Percentiles rank a stretch among this genome's conserved stretches.
Evolutionary conservation across 2,797 vertebrate species (phyloP).

Genomic region (Hemitrygon akajei): DNA sequence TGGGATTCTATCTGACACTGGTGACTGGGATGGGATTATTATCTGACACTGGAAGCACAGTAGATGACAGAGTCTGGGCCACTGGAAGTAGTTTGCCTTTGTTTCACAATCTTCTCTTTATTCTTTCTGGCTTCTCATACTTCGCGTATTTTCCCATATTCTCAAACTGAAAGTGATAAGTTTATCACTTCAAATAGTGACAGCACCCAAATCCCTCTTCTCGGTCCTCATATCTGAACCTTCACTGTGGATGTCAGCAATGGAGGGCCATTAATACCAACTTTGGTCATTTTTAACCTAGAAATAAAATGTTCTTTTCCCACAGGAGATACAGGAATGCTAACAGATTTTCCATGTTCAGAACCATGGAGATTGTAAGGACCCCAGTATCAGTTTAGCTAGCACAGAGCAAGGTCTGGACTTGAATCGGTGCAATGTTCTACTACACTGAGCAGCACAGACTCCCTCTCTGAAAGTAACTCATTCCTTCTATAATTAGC

Average conservation of each 20-base stretch:
- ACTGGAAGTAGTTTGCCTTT: too few species aligned
- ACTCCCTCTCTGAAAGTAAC: not conserved
- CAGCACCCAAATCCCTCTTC: not conserved
- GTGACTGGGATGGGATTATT: not conserved
- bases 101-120: not conserved
- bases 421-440: not conserved
- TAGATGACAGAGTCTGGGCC: not conserved
- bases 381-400: not conserved
- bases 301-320: not conserved
- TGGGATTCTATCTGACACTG: too few species aligned
- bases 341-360: not conserved
- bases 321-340: not conserved
- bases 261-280: not conserved
- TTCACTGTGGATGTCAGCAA: not conserved
- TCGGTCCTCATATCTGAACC: not conserved
- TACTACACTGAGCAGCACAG: not conserved
- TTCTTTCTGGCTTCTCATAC: not conserved
- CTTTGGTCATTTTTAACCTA: not conserved
- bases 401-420: too few species aligned
- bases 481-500: not conserved
- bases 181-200: not conserved
- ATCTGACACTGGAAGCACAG: not conserved
- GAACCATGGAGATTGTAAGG: not conserved
- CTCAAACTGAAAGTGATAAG: not conserved
- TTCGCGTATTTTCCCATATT: not conserved